A percentile compares a stretch with the other conserved stretches of the same genome.
Evolutionary conservation across 2,797 vertebrate genomes (phyloP).

Genomic region (Echeneis naucrates): DNA sequence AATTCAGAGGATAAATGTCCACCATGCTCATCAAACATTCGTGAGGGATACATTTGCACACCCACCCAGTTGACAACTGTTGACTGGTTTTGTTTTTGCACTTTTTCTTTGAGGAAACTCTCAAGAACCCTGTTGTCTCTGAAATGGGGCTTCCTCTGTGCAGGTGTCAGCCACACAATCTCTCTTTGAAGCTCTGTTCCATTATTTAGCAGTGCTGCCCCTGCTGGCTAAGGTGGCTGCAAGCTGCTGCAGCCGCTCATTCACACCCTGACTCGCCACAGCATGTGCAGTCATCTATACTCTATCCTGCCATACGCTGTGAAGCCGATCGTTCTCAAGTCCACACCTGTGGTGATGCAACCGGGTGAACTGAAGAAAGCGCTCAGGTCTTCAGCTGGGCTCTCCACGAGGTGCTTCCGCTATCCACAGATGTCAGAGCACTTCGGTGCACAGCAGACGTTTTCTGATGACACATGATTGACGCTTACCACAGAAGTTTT

Average conservation of each 20-base stretch:
- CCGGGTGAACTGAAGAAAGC: not conserved
- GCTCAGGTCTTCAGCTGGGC: not conserved
- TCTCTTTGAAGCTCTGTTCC: conserved; percentile 20
- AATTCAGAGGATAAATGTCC: not conserved
- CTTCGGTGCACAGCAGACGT: not conserved
- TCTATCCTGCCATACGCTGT: not conserved
- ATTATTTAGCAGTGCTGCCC: not conserved
- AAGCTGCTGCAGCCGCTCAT: not conserved
- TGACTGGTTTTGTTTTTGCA: not conserved
- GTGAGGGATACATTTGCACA: not conserved
- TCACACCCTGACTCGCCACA: conserved; percentile 8
- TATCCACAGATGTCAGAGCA: conserved; percentile 11
- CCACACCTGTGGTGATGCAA: conserved; percentile 6
- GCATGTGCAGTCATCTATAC: not conserved
- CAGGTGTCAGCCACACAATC: no score
- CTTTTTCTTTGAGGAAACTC: not conserved
- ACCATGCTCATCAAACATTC: not conserved
- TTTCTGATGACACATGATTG: conserved; percentile 7
- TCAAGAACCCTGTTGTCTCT: not conserved
- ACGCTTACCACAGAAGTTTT: not conserved
- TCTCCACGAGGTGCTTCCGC: not conserved
- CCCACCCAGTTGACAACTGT: not conserved
- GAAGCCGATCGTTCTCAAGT: conserved; percentile 3
- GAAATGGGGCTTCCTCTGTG: not conserved
- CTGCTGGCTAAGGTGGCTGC: not conserved